Conservation (phyloP, 1,140 invertebrate genomes). For the Metaphire vulgaris region DNA sequence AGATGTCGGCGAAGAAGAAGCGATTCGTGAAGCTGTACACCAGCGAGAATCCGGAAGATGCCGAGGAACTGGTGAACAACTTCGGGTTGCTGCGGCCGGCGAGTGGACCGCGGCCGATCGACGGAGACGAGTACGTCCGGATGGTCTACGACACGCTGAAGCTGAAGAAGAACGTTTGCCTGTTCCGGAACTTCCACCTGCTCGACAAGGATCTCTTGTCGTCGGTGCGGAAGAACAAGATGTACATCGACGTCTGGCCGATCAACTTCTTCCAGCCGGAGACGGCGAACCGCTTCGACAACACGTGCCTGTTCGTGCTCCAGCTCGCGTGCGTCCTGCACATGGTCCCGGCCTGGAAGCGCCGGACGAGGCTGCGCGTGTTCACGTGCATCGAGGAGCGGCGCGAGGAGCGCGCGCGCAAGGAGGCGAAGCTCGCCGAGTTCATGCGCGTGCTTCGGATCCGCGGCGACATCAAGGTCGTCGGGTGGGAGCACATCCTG, state of each 20-base stretch:
- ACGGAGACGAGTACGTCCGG: conserved; percentile 70
- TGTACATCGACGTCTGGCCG: conserved; percentile 94
- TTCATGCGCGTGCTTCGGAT: conserved; percentile 58
- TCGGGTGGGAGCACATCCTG: conserved; percentile 56
- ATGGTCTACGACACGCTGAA: conserved; percentile 76
- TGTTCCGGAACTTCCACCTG: conserved; percentile 82
- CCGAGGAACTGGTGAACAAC: neutral
- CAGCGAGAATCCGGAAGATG: neutral
- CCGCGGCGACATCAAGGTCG: conserved; percentile 56
- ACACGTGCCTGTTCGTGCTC: conserved; percentile 80
- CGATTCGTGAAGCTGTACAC: conserved; percentile 6
- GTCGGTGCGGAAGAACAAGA: conserved; percentile 29
- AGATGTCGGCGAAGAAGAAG: neutral
- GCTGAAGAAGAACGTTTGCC: conserved; percentile 88
- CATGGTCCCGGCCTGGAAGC: conserved; percentile 70
- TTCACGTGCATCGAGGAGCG: conserved; percentile 63
- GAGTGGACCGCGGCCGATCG: conserved; percentile 38
- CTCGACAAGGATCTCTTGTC: conserved; percentile 59
- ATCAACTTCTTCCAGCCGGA: conserved; percentile 51
- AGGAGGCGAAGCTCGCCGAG: conserved; percentile 54
- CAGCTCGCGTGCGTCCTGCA: conserved; percentile 94
- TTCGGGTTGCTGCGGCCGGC: neutral
- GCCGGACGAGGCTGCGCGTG: conserved; percentile 68
- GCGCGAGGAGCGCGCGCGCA: conserved; percentile 52
- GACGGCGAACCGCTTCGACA: conserved; percentile 56